A percentile compares a stretch with the other conserved stretches of the same genome.
These are phyloP conservation scores for Diadumene lineata DNA, from an alignment of 92 coral and sea anemone genomes.

Conservation along the genomic window DNA sequence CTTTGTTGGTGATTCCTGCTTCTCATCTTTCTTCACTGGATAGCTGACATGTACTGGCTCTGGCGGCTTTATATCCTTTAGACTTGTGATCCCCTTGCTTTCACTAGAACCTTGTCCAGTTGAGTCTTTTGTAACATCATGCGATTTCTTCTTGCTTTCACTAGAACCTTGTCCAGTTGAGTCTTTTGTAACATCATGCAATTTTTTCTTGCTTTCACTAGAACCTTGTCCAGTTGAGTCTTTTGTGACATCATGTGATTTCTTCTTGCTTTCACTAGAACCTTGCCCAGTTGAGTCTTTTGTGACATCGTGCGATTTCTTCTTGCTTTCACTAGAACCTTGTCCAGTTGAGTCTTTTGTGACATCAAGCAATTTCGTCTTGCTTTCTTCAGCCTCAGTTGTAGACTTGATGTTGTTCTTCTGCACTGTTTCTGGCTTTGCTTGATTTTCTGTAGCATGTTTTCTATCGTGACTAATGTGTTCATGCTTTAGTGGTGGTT, in stretches of 20 bases:
- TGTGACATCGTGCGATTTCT: too few species aligned
- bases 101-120: background rate
- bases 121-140: background rate
- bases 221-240: background rate
- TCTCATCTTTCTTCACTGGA: slow-evolving; percentile 60
- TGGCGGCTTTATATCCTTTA: slow-evolving; percentile 5
- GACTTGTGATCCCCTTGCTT: background rate
- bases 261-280: too few species aligned
- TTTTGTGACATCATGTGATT: slow-evolving; percentile 3
- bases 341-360: background rate
- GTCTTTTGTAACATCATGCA: background rate
- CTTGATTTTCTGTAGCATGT: background rate
- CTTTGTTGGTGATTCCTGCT: slow-evolving; percentile 63
- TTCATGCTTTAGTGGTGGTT: background rate
- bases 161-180: background rate
- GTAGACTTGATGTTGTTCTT: background rate
- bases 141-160: slow-evolving; percentile 12
- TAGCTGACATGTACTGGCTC: slow-evolving; percentile 37
- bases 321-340: background rate
- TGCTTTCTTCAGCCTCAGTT: background rate
- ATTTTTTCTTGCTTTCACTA: slow-evolving; percentile 2
- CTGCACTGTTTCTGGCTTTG: background rate
- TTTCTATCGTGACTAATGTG: too few species aligned
- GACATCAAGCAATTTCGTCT: slow-evolving; percentile 5
- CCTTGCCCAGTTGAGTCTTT: too few species aligned